These are phyloP conservation scores for Lamprotornis superbus DNA, from an alignment of 2,113 vertebrate genomes.

Conservation along the genomic window DNA sequence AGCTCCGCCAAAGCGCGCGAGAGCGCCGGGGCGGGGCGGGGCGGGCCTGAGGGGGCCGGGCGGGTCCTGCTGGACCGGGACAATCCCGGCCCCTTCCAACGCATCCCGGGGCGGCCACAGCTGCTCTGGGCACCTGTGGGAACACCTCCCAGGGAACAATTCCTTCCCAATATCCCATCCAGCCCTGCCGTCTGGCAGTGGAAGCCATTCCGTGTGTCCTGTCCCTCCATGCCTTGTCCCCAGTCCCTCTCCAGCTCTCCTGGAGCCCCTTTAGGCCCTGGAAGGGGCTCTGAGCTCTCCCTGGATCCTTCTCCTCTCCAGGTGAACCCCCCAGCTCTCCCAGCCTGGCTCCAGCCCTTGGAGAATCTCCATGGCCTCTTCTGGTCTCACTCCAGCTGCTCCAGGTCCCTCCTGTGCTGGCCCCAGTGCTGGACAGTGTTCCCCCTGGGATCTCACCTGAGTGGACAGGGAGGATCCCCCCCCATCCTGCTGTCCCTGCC, in stretches of 20 bases:
- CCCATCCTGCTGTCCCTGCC: neutral
- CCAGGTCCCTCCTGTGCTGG: neutral
- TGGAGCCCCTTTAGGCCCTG: neutral
- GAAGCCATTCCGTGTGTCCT: too few relatives aligned
- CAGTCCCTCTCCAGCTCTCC: neutral
- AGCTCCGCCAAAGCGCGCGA: neutral
- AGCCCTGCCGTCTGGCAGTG: too few relatives aligned
- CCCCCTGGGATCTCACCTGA: neutral
- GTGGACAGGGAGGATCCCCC: neutral
- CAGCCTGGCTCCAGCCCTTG: neutral
- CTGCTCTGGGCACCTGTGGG: neutral
- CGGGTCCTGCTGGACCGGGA: too few relatives aligned
- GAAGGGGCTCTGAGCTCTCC: neutral
- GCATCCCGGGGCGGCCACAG: too few relatives aligned
- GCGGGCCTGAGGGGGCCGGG: neutral
- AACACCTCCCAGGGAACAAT: neutral
- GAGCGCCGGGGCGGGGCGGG: neutral
- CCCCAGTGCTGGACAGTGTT: neutral
- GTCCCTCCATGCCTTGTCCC: neutral
- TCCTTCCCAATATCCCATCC: too few relatives aligned
- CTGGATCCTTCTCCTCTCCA: neutral
- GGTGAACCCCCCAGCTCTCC: neutral
- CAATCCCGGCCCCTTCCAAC: too few relatives aligned
- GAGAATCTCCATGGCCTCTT: rapidly evolving
- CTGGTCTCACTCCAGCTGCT: neutral